phyloP scores from a whole-genome alignment of 2,888 invertebrate species.

The Cosmopolites sordidus region DNA sequence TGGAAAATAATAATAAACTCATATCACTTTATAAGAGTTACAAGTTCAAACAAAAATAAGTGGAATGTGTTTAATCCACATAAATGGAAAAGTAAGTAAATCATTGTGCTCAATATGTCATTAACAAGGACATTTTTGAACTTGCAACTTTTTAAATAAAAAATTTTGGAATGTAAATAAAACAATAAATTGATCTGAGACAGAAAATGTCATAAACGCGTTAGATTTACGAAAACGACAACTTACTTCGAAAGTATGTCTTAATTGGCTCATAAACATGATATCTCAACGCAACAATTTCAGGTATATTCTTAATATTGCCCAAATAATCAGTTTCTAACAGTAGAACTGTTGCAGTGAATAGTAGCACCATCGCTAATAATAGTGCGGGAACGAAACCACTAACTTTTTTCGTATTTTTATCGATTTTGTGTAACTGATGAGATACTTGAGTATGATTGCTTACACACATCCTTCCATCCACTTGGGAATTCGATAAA shows the following conservation, averaged over 20 bases:
- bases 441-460: constrained; percentile 31
- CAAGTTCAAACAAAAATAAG: too few relatives aligned
- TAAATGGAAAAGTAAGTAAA: not conserved
- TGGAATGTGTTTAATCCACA: too few relatives aligned
- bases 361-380: constrained; percentile 66
- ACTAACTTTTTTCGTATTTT: constrained; percentile 61
- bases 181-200: not conserved
- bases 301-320: constrained; percentile 68
- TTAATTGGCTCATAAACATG: constrained; percentile 83
- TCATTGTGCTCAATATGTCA: too few relatives aligned
- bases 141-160: too few relatives aligned
- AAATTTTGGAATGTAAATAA: not conserved
- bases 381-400: constrained; percentile 76
- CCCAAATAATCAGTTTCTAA: constrained; percentile 77
- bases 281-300: constrained; percentile 68
- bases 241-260: constrained; percentile 65
- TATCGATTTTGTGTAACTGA: constrained; percentile 38
- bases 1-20: too few relatives aligned
- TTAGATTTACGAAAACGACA: constrained; percentile 56
- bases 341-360: constrained; percentile 64
- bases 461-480: constrained; percentile 43
- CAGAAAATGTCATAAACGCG: too few relatives aligned
- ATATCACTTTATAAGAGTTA: too few relatives aligned
- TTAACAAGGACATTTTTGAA: too few relatives aligned
- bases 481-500: constrained; percentile 44